phyloP scores from a whole-genome alignment of 2,797 vertebrate species.

The Ceyx erithaca region DNA sequence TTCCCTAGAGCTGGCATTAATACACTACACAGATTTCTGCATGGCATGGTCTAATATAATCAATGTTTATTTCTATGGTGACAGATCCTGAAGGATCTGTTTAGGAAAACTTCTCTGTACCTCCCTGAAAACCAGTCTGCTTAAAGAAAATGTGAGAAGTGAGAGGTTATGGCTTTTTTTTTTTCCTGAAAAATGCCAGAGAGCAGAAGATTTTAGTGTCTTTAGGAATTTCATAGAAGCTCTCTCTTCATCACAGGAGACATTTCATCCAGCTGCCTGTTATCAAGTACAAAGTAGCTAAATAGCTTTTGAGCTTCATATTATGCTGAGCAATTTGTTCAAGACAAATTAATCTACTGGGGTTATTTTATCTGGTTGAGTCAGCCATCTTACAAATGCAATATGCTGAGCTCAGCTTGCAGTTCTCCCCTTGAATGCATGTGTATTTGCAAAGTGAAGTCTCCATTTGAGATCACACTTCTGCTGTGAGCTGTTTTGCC shows the following conservation, averaged over 20 bases:
- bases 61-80: background rate
- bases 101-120: background rate
- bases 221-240: background rate
- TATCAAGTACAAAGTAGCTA: background rate
- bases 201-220: background rate
- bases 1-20: background rate
- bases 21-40: background rate
- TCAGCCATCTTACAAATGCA: conserved; percentile 6
- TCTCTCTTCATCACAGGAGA: background rate
- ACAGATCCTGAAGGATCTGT: background rate
- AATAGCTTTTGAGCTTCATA: background rate
- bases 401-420: background rate
- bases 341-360: background rate
- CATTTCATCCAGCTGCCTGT: background rate
- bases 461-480: background rate
- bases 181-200: background rate
- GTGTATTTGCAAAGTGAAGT: background rate
- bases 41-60: background rate
- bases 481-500: background rate
- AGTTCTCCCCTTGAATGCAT: background rate
- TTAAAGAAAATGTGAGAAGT: background rate
- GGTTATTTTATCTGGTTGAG: background rate
- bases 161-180: background rate
- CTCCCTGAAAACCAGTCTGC: background rate
- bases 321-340: background rate